A percentile compares a stretch with the other conserved stretches of the same genome.
phyloP scores from a whole-genome alignment of 2,888 invertebrate species.

The Lasioglossum vierecki region DNA sequence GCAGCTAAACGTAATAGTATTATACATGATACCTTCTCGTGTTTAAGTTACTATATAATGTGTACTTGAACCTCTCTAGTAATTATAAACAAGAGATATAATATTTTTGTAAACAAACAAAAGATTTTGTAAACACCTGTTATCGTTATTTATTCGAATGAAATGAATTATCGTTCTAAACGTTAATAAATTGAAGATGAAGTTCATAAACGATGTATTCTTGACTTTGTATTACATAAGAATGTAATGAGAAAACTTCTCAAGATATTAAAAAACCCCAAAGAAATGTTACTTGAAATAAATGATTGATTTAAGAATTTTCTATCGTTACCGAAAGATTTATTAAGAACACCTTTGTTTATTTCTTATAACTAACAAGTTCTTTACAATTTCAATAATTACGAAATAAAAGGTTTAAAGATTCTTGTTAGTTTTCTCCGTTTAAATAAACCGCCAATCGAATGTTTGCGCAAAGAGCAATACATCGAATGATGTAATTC shows the following conservation, averaged over 20 bases:
- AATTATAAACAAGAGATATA: constrained; percentile 20
- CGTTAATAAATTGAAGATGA: constrained; percentile 22
- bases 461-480: constrained; percentile 1
- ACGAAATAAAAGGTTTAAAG: not conserved
- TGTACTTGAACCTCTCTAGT: constrained; percentile 11
- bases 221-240: not conserved
- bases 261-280: not conserved
- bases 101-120: constrained; percentile 35
- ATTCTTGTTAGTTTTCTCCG: not conserved
- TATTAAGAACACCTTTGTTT: not conserved
- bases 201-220: not conserved
- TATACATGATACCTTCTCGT: constrained; percentile 32
- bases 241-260: not conserved
- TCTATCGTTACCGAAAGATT: not conserved
- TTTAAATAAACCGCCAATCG: constrained; percentile 18
- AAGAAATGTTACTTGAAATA: not conserved
- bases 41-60: constrained; percentile 5
- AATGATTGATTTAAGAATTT: not conserved
- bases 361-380: not conserved
- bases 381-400: not conserved
- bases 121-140: not conserved
- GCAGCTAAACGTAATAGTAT: constrained; percentile 28
- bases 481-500: constrained; percentile 31
- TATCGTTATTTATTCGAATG: constrained; percentile 14
- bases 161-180: not conserved